Base-by-base conservation (phyloP, 2,888 invertebrate genomes). In the Alloscopus bannaensis region DNA sequence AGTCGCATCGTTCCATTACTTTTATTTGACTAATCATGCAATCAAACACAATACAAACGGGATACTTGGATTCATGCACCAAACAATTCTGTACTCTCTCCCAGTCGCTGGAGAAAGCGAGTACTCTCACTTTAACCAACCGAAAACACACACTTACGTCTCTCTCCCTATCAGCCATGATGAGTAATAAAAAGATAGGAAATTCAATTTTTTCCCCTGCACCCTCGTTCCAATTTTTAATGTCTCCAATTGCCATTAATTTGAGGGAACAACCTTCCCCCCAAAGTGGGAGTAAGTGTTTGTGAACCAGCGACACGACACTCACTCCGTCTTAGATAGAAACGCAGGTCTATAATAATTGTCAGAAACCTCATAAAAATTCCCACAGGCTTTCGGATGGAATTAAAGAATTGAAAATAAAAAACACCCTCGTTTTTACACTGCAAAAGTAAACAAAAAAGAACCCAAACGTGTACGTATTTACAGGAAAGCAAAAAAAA, bases 261-360 rank as follows among this genome's bases (percentile, higher is more conserved):
- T 47, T 36, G 36, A 36, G 36, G 36, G 36, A 36, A 13, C 36
- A 36, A 36, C 36, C 36, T 36, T 36, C 13, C 36, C n/a, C 13
- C 36, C 8, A 36, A 13, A 36, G 36, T 8, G 36, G 13, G 13
- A 36, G 13, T 8, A 36, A 36, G 36, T 36, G 6, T 36, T 36
- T 8, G 36, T n/a, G n/a, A n/a, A n/a, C n/a, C n/a, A n/a, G n/a
- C n/a, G n/a, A n/a, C n/a, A n/a, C n/a, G n/a, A n/a, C n/a, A 36
- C 36, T 36, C 36, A 36, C 36, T 6, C 13, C 13, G 36, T 36
- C 6, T 36, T 36, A 6, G 8, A 6, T 36, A 13, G 36, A 16
- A 57, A n/a, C n/a, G n/a, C 57, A 57, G 57, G 57, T 57, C 57
- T 57, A 57, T 57, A 26, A n/a, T n/a, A n/a, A 57, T 26, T 57